A percentile compares a stretch with the other conserved stretches of the same genome.
Conservation (phyloP, 2,113 vertebrate species). For the Condylura cristata region DNA sequence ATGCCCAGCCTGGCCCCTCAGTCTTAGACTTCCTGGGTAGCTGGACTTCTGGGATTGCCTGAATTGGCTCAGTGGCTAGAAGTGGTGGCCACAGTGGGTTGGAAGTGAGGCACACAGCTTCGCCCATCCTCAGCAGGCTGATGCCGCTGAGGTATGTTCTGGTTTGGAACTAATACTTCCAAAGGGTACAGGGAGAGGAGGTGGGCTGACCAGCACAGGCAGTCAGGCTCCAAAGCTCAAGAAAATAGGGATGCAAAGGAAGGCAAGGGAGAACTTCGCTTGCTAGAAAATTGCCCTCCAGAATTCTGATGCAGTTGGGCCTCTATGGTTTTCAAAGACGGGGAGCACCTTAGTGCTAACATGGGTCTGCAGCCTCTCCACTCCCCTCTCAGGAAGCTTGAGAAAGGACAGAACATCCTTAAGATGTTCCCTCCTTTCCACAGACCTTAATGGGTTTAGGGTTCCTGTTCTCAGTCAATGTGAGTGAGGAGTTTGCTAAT, state of each 20-base stretch:
- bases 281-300: neutral
- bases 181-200: neutral
- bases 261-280: slow-evolving; percentile 75
- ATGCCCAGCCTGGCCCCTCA: neutral
- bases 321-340: neutral
- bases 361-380: neutral
- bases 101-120: neutral
- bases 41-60: neutral
- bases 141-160: neutral
- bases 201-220: neutral
- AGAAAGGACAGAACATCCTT: neutral
- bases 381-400: neutral
- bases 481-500: neutral
- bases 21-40: neutral
- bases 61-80: neutral
- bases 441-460: neutral
- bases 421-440: neutral
- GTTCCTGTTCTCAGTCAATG: neutral
- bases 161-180: neutral
- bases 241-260: neutral
- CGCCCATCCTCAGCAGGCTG: neutral
- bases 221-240: neutral
- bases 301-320: neutral
- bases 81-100: neutral
- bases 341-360: neutral